Evolutionary conservation across 2,797 vertebrate genomes (phyloP), one percentile per base, ranked within the genome.

Genomic region (Chromobotia macracanthus): DNA sequence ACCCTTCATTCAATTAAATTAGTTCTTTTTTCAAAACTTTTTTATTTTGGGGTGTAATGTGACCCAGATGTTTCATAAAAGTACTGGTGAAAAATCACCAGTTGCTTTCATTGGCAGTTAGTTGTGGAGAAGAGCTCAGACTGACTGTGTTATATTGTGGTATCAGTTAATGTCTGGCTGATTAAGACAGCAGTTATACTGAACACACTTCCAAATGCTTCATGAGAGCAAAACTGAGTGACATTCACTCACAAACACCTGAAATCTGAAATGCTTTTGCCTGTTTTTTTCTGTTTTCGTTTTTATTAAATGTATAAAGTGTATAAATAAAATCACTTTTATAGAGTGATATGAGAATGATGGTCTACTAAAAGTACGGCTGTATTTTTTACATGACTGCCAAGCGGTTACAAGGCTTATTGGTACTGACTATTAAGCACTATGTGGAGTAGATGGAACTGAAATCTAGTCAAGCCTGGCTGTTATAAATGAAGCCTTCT

Each of bases 221-320:
- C 86, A 46, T 89, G 87, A 91, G 90, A 90, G 91, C 89, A 90
- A 92, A 92, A 92, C 87, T 93, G 92, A 93, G 93, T 94, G 93
- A 94, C 91, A 94, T 94, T 94, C 92, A 94, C 92, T 93, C 92
- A 77, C 71, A 55, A 53, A 63, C 61, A 46, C 55, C 63, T 44
- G 31, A 31, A n/a, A 38, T 76, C 60, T 68, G 53, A 64, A 64
- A 66, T 50, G 78, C 55, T 55, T 65, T 82, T 25, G 53, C 81
- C 77, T 75, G 83, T 84, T 86, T 84, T 77, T 9, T 5, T 0
- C n/a, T n/a, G n/a, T n/a, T n/a, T n/a, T n/a, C n/a, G 31, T 31
- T 31, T 31, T 31, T 31, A 31, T 1, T 72, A 28, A 21, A 25
- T 1, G 28, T 72, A 72, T 74, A n/a, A n/a, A n/a, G n/a, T n/a